A percentile compares a stretch with the other conserved stretches of the same genome.
These are phyloP conservation scores for Phrynocephalus versicolor DNA, from an alignment of 2,113 vertebrate species.

Conservation along the genomic window DNA sequence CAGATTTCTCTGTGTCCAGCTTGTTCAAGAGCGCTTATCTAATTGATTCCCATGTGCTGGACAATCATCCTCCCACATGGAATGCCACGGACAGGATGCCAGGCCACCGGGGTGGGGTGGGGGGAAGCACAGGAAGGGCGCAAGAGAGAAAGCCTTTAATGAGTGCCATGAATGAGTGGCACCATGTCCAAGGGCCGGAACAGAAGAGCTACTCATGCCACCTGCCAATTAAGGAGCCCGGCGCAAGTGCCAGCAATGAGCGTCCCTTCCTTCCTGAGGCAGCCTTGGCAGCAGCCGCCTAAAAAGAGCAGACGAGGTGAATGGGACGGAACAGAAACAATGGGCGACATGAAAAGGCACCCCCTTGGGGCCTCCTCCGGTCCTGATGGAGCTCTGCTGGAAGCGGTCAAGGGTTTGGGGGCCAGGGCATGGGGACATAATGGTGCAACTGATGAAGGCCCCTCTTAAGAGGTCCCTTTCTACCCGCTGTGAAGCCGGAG, in stretches of 20 bases:
- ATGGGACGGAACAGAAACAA: background rate
- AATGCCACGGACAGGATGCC: background rate
- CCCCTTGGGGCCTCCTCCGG: background rate
- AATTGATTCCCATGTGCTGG: too few species aligned
- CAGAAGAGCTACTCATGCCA: conserved; percentile 53
- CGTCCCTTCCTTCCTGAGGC: background rate
- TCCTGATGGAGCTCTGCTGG: background rate
- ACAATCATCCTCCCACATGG: background rate
- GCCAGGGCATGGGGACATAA: background rate
- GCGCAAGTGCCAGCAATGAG: background rate
- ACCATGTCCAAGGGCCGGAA: conserved; percentile 31
- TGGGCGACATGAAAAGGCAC: background rate
- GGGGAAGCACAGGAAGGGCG: background rate
- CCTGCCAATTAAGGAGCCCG: background rate
- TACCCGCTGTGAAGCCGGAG: background rate
- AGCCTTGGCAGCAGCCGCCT: background rate
- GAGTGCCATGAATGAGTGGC: conserved; percentile 28
- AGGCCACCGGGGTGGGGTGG: background rate
- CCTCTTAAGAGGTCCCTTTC: too few species aligned
- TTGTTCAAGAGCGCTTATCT: background rate
- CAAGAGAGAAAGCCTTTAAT: conserved; percentile 25
- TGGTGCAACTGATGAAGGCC: background rate
- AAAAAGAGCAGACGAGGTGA: background rate
- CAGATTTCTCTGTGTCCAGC: background rate
- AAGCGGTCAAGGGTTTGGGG: too few species aligned